Evolutionary conservation across 2,888 invertebrate genomes (phyloP), one percentile per base, ranked within the genome.

Genomic region (Arrhopalites spinosus): DNA sequence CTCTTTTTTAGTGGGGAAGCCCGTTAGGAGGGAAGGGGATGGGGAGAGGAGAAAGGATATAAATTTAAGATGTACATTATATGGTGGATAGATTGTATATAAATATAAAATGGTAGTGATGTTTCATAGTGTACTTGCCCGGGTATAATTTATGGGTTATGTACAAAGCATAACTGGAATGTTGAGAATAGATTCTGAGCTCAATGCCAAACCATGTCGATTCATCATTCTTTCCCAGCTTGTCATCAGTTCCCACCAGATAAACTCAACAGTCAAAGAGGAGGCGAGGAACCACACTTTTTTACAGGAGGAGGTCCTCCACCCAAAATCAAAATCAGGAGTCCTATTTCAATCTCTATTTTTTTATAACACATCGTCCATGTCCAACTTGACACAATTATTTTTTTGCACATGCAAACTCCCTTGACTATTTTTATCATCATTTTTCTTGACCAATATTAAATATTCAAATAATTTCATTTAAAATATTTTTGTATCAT

Each of bases 191-290:
- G 76, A 72, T 78, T 76, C 75, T 73, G 67, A 61, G 61, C 59
- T 63, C 67, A 73, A 66, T 72, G 68, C 73, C 75, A 75, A 68
- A 75, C 76, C 59, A 59, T 61, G 78, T 80, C 80, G 80, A 80
- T 80, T 78, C 80, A 80, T 80, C 80, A 80, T 80, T 78, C 77
- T 80, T 80, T 78, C 76, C 78, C 78, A 76, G 77, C 77, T 80
- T 78, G 80, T 80, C 80, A 78, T 78, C 80, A 78, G 78, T 78
- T 77, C 68, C 75, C 74, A 75, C 67, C 77, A 78, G 80, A 78
- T 80, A 80, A 80, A 77, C 78, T 76, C 70, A 69, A 64, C 20
- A 59, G 25, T 23, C 36, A 36, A 36, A 36, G 11, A 11, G 36
- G 11, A 59, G 13, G 13, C 25, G 13, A 59, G 25, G 2, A 59